A percentile compares a stretch with the other conserved stretches of the same genome.
These are phyloP conservation scores for Idris sp. DNA, from an alignment of 1,140 invertebrate species.

Conservation along the genomic window DNA sequence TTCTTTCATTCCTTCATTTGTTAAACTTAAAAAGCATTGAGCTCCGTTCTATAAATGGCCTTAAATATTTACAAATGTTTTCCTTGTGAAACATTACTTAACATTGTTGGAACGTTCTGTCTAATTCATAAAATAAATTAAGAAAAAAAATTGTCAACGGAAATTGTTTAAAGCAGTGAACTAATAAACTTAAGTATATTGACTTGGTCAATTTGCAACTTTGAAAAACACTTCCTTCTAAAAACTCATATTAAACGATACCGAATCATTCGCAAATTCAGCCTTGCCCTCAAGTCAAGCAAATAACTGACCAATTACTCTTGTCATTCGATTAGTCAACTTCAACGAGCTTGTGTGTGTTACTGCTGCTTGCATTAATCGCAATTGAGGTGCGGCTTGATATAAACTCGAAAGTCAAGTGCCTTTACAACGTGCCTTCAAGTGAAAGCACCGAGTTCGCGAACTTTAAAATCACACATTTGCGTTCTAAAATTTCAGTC, in stretches of 20 bases:
- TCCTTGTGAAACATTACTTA: conserved; percentile 11
- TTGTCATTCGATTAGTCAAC: conserved; percentile 64
- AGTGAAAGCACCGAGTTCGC: conserved; percentile 64
- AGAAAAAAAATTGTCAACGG: conserved; percentile 3
- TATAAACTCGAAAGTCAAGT: conserved; percentile 66
- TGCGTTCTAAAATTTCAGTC: conserved; percentile 44
- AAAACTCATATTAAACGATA: conserved; percentile 36
- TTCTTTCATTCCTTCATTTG: neutral
- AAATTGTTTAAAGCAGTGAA: too few species aligned
- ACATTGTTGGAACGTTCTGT: conserved; percentile 10
- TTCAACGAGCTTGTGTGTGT: conserved; percentile 53
- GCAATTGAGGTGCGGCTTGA: conserved; percentile 62
- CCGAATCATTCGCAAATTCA: conserved; percentile 32
- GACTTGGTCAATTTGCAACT: conserved; percentile 18
- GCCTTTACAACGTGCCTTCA: conserved; percentile 60
- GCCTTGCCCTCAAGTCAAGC: conserved; percentile 64
- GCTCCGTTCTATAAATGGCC: too few species aligned
- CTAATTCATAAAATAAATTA: conserved; percentile 36
- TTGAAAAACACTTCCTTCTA: conserved; percentile 28
- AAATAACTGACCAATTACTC: conserved; percentile 64
- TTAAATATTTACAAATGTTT: neutral
- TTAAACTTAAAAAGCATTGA: neutral
- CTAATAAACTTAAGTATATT: too few species aligned
- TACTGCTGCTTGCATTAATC: conserved; percentile 58
- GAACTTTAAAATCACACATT: conserved; percentile 62